Evolutionary conservation across 1,140 invertebrate genomes (phyloP), one percentile per base, ranked within the genome.

Genomic region (Littorina saxatilis): DNA sequence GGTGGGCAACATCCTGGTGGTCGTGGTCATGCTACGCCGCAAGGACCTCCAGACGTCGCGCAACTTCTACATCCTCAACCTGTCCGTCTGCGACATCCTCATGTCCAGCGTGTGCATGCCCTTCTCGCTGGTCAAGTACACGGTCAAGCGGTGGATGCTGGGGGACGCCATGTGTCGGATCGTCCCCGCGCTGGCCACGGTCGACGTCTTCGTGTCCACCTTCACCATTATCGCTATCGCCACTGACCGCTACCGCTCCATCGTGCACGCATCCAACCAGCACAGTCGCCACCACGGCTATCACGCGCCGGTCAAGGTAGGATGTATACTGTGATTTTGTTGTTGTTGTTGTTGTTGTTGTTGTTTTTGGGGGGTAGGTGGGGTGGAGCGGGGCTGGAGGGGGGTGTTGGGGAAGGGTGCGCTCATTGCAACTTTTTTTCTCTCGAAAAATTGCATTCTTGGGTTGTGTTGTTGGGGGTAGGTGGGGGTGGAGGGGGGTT

Each of bases 161-260:
- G 91, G 90, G 1, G 79, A 80, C 17, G 76, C 83, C 23, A 86
- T 93, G 83, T 92, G 92, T 79, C 90, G 92, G 75, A 82, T 91
- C 23, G 83, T 92, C 27, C 89, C 91, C 1, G 83, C 90, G 32
- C 81, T 93, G 47, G 91, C 92, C 84, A 91, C 91, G 0, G 86
- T 86, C 32, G 92, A 93, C 68, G 90, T 93, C 76, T 92, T 92
- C 77, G 92, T 91, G 61, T 93, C 92, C 23, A 93, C 92, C 11
- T 84, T 92, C n/a, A 92, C 92, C 23, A 92, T 92, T 35, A 86
- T 89, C 17, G 91, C 90, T 17, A 92, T 93, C 80, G 92, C 92
- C 15, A 84, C 92, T 43, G 92, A 93, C 78, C 84, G 92, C 7
- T 93, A 92, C 80, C 89, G 83, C 80, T 82, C 90, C 80, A 92